phyloP scores from a whole-genome alignment of 2,888 invertebrate genomes.

The Cataglyphis livida region DNA sequence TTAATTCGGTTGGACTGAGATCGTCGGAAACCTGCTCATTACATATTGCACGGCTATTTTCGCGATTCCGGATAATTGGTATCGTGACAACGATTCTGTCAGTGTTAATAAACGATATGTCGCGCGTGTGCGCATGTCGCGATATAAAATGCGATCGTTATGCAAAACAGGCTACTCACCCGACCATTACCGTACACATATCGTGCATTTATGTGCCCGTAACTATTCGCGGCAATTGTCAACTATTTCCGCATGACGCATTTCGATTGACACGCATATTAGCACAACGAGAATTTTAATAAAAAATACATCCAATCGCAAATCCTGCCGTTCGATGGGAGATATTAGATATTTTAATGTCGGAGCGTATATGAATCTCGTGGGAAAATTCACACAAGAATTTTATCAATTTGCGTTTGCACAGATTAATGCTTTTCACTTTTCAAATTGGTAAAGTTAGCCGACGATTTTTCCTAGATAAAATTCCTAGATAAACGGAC shows the following conservation, averaged over 20 bases:
- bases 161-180: conserved; percentile 41
- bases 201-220: conserved; percentile 10
- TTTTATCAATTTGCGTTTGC: background rate
- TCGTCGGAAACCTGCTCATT: conserved; percentile 13
- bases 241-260: conserved; percentile 11
- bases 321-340: background rate
- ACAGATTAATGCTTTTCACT: background rate
- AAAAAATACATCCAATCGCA: background rate
- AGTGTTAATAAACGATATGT: conserved; percentile 47
- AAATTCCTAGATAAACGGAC: conserved; percentile 60
- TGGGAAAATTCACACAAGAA: background rate
- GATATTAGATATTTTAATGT: background rate
- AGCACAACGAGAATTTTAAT: conserved; percentile 7
- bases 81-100: conserved; percentile 36
- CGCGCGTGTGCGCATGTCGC: conserved; percentile 39
- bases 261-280: conserved; percentile 32
- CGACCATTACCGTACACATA: conserved; percentile 20
- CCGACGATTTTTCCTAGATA: conserved; percentile 39
- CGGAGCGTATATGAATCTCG: background rate
- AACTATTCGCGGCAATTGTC: conserved; percentile 30
- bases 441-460: conserved; percentile 6
- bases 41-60: conserved; percentile 19
- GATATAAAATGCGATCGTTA: conserved; percentile 47
- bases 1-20: background rate
- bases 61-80: conserved; percentile 24